Conservation (phyloP, 2,888 invertebrate genomes). For the Tenodera sinensis region DNA sequence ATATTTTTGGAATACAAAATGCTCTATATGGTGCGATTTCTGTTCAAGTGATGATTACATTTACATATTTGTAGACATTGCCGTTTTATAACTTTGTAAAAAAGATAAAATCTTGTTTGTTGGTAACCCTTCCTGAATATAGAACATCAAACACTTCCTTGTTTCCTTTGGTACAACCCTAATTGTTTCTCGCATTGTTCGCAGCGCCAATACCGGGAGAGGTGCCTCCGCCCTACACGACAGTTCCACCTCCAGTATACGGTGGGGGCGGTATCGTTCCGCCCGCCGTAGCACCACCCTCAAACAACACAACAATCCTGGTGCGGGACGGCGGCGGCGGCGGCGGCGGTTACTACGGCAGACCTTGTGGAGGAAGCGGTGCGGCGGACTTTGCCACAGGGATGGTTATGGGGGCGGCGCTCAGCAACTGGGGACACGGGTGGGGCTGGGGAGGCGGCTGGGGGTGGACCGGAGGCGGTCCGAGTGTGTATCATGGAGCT, state of each 20-base stretch:
- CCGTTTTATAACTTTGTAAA: no score
- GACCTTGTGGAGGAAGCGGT: constrained; percentile 55
- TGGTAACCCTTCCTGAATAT: not conserved
- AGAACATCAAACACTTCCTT: not conserved
- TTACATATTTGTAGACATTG: no score
- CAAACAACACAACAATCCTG: constrained; percentile 30
- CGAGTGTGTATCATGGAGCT: constrained; percentile 23
- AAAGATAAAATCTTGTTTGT: no score
- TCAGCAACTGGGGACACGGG: constrained; percentile 65
- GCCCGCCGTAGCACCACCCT: constrained; percentile 4
- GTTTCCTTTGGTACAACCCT: not conserved
- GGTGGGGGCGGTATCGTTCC: constrained; percentile 17
- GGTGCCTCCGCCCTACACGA: constrained; percentile 26
- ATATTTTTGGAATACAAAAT: not conserved
- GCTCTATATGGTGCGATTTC: not conserved
- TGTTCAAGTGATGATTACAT: no score
- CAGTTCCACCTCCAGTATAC: constrained; percentile 4
- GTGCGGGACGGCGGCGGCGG: constrained; percentile 25
- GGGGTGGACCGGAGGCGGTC: constrained; percentile 30
- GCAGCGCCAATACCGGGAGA: constrained; percentile 31
- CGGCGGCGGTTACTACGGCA: constrained; percentile 18
- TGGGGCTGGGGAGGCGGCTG: constrained; percentile 54
- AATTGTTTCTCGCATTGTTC: not conserved
- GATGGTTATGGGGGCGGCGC: constrained; percentile 66
- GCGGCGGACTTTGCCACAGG: constrained; percentile 49